A percentile compares a stretch with the other conserved stretches of the same genome.
Conservation (phyloP, 2,797 vertebrate genomes). For the Enoplosus armatus region DNA sequence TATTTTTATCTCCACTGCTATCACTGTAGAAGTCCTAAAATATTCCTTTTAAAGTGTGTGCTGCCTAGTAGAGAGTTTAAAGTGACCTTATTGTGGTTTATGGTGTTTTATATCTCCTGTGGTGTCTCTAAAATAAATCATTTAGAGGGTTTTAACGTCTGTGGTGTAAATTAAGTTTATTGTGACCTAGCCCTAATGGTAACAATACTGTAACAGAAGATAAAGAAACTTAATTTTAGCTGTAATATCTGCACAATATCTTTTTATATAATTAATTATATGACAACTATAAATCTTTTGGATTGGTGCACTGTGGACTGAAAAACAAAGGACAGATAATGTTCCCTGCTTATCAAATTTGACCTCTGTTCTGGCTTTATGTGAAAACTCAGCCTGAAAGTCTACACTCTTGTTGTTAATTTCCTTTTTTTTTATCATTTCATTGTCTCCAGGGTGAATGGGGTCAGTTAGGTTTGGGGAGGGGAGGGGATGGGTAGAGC, state of each 20-base stretch:
- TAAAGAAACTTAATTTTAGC: not conserved
- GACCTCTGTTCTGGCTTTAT: not conserved
- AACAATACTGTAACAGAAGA: no score
- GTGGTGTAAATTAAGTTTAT: not conserved
- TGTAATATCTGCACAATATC: not conserved
- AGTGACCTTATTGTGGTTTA: conserved; percentile 35
- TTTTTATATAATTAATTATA: not conserved
- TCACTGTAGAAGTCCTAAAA: conserved; percentile 51
- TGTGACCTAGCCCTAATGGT: not conserved
- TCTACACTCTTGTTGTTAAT: not conserved
- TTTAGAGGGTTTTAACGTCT: not conserved
- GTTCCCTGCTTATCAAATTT: not conserved
- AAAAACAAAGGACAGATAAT: not conserved
- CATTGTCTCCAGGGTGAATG: conserved; percentile 38
- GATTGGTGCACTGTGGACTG: not conserved
- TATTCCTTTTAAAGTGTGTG: conserved; percentile 51
- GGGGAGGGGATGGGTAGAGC: not conserved
- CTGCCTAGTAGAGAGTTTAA: conserved; percentile 4
- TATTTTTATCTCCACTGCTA: conserved; percentile 66
- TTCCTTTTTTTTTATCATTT: conserved; percentile 4
- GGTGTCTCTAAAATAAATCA: not conserved
- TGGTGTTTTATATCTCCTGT: not conserved
- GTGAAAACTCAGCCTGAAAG: not conserved
- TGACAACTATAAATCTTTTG: not conserved
- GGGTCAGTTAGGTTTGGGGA: conserved; percentile 35